Evolutionary conservation across 2,797 vertebrate genomes (phyloP).

Genomic region (Enteromius paludinosus): DNA sequence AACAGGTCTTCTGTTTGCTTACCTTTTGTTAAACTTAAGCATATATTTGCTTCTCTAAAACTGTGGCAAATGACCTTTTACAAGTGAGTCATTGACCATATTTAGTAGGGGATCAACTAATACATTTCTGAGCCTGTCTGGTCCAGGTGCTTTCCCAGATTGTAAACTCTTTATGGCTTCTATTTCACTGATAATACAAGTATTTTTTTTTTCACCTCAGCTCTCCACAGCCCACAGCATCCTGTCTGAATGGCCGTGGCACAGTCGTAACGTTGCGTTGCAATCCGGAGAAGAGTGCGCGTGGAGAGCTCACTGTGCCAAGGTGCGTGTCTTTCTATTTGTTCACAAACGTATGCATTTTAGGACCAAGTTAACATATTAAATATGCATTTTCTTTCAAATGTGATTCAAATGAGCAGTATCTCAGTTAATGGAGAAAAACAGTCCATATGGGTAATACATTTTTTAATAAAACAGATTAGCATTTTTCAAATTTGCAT

Average conservation of each 20-base stretch:
- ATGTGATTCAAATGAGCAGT: not conserved
- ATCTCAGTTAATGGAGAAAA: not conserved
- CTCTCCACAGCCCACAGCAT: slow-evolving; percentile 87
- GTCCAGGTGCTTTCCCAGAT: slow-evolving; percentile 1
- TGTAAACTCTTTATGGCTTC: not conserved
- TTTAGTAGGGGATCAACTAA: not conserved
- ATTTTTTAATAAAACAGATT: not conserved
- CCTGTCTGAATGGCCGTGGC: slow-evolving; percentile 88
- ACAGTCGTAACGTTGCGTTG: slow-evolving; percentile 90
- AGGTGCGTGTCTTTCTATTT: slow-evolving; percentile 78
- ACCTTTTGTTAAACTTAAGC: slow-evolving; percentile 12
- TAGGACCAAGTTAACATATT: not conserved
- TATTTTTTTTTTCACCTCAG: slow-evolving; percentile 66
- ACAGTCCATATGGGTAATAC: not conserved
- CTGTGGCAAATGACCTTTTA: not conserved
- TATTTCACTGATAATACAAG: not conserved
- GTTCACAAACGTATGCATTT: not conserved
- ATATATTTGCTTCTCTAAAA: slow-evolving; percentile 19
- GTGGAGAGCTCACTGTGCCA: slow-evolving; percentile 88
- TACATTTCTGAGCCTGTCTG: not conserved
- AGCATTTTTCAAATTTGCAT: not conserved
- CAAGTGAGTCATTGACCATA: slow-evolving; percentile 10
- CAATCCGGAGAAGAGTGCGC: slow-evolving; percentile 80
- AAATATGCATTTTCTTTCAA: not conserved
- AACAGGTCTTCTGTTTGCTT: not conserved